Evolutionary conservation across 2,888 invertebrate species (phyloP).

Genomic region (Tenthredo scrophulariae): DNA sequence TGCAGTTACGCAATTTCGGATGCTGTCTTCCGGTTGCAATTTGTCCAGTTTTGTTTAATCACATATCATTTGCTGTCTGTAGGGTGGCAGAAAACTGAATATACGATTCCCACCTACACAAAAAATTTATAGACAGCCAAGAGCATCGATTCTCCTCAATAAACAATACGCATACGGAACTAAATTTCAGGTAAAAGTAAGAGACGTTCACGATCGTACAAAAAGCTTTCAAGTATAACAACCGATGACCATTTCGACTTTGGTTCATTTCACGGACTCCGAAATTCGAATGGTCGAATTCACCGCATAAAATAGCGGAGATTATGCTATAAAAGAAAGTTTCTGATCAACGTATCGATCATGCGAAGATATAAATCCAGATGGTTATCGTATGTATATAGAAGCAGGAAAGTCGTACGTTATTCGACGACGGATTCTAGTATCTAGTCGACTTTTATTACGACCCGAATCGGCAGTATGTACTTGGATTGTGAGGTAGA

Average conservation of each 20-base stretch:
- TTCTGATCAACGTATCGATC: background rate
- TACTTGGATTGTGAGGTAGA: background rate
- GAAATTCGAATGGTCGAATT: background rate
- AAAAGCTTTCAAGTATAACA: background rate
- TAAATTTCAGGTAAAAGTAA: background rate
- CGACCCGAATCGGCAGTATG: background rate
- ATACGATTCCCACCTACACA: background rate
- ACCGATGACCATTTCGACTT: background rate
- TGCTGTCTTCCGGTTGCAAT: conserved; percentile 39
- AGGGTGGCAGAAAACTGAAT: background rate
- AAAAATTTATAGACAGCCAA: background rate
- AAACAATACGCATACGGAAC: background rate
- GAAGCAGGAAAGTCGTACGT: background rate
- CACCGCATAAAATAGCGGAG: background rate
- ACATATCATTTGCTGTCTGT: background rate
- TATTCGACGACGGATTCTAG: background rate
- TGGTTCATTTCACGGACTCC: background rate
- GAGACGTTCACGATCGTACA: background rate
- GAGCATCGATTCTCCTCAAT: background rate
- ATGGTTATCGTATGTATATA: background rate
- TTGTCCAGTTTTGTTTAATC: conserved; percentile 5
- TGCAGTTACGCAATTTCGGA: conserved; percentile 43
- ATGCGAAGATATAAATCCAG: background rate
- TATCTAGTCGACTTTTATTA: conserved; percentile 5
- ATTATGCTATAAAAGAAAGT: conserved; percentile 18